Base-by-base conservation (phyloP, 2,888 invertebrate species). In the Tinea semifulvella region DNA sequence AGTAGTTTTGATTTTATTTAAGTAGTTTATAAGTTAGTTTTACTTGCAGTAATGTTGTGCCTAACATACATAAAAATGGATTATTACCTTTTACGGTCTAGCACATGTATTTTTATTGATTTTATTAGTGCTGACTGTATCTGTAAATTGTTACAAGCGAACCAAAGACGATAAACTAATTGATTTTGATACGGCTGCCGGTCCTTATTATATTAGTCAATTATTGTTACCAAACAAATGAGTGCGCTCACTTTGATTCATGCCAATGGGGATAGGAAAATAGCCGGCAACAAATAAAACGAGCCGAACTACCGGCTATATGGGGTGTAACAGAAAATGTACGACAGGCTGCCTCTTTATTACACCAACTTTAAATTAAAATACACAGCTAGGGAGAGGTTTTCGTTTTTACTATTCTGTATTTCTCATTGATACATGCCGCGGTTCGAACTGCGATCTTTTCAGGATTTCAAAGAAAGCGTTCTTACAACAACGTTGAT, bases 191-290 rank as follows among this genome's bases (percentile, higher is more conserved):
- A n/a, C n/a, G n/a, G n/a, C n/a, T n/a, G n/a, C 22, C 22, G 22
- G 5, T 8, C 8, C 5, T 22, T 22, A 8, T 7, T 22, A 22
- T 22, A 7, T 22, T 22, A 7, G 6, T 5, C n/a, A 28, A 4
- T 6, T 28, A 28, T 61, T 58, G 61, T 67, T 66, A 73, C 68
- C 73, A 72, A 76, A 77, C 73, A 76, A 77, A 77, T 76, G 75
- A 76, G 70, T 67, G 60, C 70, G 73, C 58, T 60, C 71, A 61
- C 67, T 74, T 77, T 77, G 76, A 77, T 76, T 74, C 75, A 77
- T 76, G 69, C 60, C 73, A 67, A 74, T 68, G 66, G 74, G 74
- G 74, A 67, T 60, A 65, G 63, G 68, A 58, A 71, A 74, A 70
- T 65, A 63, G n/a, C 63, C 63, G 60, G 63, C 55, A 61, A 63